These are phyloP conservation scores for Epinephelus lanceolatus DNA, from an alignment of 2,113 vertebrate species.

Conservation along the genomic window DNA sequence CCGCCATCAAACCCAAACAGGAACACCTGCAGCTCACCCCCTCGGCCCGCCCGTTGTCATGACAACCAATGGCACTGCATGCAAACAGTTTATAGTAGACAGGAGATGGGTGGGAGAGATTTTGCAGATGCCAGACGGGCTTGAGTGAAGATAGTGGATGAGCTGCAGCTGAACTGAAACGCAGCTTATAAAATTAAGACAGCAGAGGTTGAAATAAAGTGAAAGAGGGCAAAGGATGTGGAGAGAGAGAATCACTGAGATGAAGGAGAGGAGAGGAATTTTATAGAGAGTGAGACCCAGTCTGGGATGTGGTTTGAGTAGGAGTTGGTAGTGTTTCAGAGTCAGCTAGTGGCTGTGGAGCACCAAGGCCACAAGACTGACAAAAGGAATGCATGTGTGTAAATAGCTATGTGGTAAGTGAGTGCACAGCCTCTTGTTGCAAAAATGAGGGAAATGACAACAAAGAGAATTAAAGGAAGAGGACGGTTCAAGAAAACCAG, in stretches of 20 bases:
- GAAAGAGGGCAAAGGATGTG: slow-evolving; percentile 19
- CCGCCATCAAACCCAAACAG: slow-evolving; percentile 78
- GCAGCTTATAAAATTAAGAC: slow-evolving; percentile 14
- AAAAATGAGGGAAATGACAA: not conserved
- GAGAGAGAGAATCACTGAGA: slow-evolving; percentile 16
- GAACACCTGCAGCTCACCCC: slow-evolving; percentile 80
- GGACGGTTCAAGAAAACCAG: not conserved
- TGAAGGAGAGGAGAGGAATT: slow-evolving; percentile 14
- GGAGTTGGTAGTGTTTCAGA: slow-evolving; percentile 35
- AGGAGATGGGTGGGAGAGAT: slow-evolving; percentile 46
- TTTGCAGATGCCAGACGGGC: slow-evolving; percentile 46
- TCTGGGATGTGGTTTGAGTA: slow-evolving; percentile 57
- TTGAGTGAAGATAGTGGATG: slow-evolving; percentile 11
- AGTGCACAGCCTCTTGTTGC: not conserved
- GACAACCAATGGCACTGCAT: slow-evolving; percentile 60
- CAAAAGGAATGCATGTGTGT: slow-evolving; percentile 24
- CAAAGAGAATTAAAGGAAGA: not conserved
- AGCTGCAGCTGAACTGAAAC: slow-evolving; percentile 26
- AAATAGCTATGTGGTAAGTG: slow-evolving; percentile 11
- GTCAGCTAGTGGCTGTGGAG: slow-evolving; percentile 32
- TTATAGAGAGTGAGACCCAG: slow-evolving; percentile 4
- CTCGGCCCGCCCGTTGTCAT: slow-evolving; percentile 36
- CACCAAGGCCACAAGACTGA: slow-evolving; percentile 40
- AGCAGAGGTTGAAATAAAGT: slow-evolving; percentile 6
- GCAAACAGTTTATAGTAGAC: slow-evolving; percentile 82